These are phyloP conservation scores for Paraplagusia blochii DNA, from an alignment of 2,113 vertebrate genomes.

Conservation along the genomic window DNA sequence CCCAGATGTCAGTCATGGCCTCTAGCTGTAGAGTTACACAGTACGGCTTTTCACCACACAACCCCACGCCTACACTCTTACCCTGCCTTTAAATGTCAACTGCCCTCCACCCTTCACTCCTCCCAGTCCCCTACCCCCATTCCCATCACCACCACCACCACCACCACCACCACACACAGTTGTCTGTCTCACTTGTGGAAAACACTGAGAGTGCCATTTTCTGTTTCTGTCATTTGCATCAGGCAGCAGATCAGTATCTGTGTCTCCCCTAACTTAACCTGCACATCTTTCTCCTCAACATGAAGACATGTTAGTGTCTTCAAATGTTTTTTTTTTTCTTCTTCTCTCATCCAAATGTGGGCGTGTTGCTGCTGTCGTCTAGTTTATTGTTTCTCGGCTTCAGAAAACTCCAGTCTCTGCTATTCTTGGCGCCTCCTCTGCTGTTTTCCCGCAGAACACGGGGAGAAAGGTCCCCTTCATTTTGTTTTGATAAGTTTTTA, in stretches of 20 bases:
- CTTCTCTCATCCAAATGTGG: conserved; percentile 9
- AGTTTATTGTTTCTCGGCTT: conserved; percentile 47
- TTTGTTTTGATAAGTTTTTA: conserved; percentile 13
- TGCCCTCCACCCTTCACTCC: too few species aligned
- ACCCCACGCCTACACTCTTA: conserved; percentile 49
- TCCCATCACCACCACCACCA: too few species aligned
- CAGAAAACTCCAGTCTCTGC: conserved; percentile 5
- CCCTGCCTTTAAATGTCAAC: conserved; percentile 60
- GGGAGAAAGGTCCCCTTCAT: not conserved
- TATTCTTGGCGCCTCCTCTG: conserved; percentile 36
- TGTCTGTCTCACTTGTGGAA: not conserved
- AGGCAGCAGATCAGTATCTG: too few species aligned
- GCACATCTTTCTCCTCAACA: too few species aligned
- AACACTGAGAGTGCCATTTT: not conserved
- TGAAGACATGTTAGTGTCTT: too few species aligned
- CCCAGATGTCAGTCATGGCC: conserved; percentile 50
- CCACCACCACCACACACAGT: not conserved
- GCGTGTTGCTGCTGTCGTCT: conserved; percentile 28
- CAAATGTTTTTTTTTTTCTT: not conserved
- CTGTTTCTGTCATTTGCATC: not conserved
- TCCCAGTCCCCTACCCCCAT: too few species aligned
- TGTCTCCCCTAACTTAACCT: too few species aligned
- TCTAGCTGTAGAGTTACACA: conserved; percentile 52
- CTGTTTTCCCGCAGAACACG: conserved; percentile 31
- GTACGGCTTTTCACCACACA: conserved; percentile 50